Evolutionary conservation across 2,888 invertebrate species (phyloP), one percentile per base, ranked within the genome.

Genomic region (Patella ulyssiponensis): DNA sequence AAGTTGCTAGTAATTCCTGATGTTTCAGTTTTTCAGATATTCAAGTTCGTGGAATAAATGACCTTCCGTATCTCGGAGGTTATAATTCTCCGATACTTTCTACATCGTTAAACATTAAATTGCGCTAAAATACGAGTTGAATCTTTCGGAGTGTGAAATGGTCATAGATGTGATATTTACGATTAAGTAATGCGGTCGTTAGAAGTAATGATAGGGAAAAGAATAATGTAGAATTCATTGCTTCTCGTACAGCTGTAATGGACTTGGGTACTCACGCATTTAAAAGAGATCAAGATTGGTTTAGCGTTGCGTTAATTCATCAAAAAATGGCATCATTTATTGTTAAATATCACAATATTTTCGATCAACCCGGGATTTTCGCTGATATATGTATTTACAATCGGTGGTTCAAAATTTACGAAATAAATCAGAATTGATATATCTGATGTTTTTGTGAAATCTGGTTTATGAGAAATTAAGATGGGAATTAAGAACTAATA

Each of bases 181-280:
- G 64, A 64, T 64, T 64, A 64, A 20, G 64, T 64, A 23, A 64
- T 64, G 23, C 9, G 23, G 64, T 64, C 64, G 64, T 64, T 64
- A 64, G 20, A 64, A 64, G 64, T 64, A 64, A 64, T 64, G 64
- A 64, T 23, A 64, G 23, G 64, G 20, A 23, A 64, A 23, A 23
- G 64, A 64, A 64, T 64, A 64, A 64, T 64, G 64, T 64, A 64
- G 23, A 64, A 64, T 64, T 64, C 64, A 64, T 64, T 12, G 64
- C 64, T 64, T 64, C 23, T 64, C 23, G 11, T 64, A 23, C 20
- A 64, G 20, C 20, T 14, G 23, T 64, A 64, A 64, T 64, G 64
- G 64, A 64, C 20, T 64, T 64, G 64, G 64, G 64, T 64, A 64
- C 23, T 64, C 20, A 64, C 20, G 64, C 64, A 64, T 64, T 64